Percentiles rank a stretch among this genome's conserved stretches.
Conservation (phyloP, 2,797 vertebrate species). For the Bothrops alternatus region DNA sequence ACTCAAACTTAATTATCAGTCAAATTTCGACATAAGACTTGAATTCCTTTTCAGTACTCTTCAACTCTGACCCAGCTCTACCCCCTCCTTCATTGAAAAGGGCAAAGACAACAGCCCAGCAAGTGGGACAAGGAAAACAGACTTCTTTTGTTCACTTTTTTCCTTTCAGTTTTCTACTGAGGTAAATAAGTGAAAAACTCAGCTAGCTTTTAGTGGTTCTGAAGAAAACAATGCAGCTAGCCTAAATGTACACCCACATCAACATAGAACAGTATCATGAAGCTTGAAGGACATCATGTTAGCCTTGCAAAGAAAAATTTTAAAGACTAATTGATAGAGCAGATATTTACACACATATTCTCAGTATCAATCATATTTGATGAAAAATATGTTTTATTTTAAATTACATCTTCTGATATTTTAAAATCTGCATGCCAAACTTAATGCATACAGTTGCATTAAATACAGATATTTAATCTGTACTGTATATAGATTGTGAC, state of each 20-base stretch:
- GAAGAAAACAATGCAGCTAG: constrained; percentile 65
- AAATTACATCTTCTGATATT: constrained; percentile 73
- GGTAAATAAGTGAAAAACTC: constrained; percentile 82
- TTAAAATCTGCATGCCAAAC: constrained; percentile 77
- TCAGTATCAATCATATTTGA: constrained; percentile 8
- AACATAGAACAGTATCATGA: constrained; percentile 54
- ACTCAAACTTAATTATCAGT: constrained; percentile 77
- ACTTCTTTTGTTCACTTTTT: constrained; percentile 88
- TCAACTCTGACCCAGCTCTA: constrained; percentile 81
- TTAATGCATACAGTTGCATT: background rate
- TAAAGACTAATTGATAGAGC: constrained; percentile 35
- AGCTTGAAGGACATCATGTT: constrained; percentile 47
- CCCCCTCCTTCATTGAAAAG: constrained; percentile 79
- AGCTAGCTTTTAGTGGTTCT: constrained; percentile 67
- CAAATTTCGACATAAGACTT: constrained; percentile 77
- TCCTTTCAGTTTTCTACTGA: constrained; percentile 84
- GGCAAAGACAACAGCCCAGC: constrained; percentile 87
- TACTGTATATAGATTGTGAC: constrained; percentile 47
- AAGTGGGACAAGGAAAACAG: constrained; percentile 91
- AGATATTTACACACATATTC: constrained; percentile 1
- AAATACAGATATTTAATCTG: background rate
- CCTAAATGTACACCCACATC: constrained; percentile 62
- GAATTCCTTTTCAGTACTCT: constrained; percentile 82
- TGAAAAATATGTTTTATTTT: constrained; percentile 37
- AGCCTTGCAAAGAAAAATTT: constrained; percentile 54